Evolutionary conservation across 2,888 invertebrate species (phyloP), one percentile per base, ranked within the genome.

Genomic region (Melanotus villosus): DNA sequence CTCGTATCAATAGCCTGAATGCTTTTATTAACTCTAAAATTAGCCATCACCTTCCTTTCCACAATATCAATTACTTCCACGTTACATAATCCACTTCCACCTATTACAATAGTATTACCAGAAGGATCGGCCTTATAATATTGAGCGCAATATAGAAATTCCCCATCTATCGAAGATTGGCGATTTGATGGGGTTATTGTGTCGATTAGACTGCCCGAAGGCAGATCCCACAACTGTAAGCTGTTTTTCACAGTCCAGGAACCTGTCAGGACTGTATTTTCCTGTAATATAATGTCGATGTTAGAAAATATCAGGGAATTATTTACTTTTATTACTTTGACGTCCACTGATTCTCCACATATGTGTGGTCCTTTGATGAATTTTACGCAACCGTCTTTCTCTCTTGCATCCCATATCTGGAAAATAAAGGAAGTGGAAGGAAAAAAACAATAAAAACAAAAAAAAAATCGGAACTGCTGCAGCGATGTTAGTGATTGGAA

Each of bases 331-430:
- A n/a, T n/a, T 81, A 89, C 90, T 75, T 84, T 86, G 9, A 89
- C 75, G 73, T 90, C 90, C 38, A 90, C 86, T 26, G 88, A 86
- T 68, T 90, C 87, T 59, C 88, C 86, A 75, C 88, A 88, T 73
- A 89, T 84, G 69, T 88, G 83, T 7, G 89, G 88, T 1, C 89
- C 89, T 79, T 87, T 85, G 62, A 90, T 88, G 0, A 87, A 86
- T 80, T 86, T 85, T 9, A 88, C 84, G 67, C 87, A 88, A 1
- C 89, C 89, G 4, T 85, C 80, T 54, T 83, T 80, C 59, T 86
- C 85, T 70, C 90, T 82, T 12, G 82, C 80, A 74, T 90, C 89
- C 90, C 90, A 90, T 64, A 90, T 85, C 90, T 90, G n/a, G n/a
- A n/a, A n/a, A n/a, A n/a, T n/a, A n/a, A n/a, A n/a, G n/a, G n/a